phyloP scores from a whole-genome alignment of 2,888 invertebrate genomes.

The Phortica magna region DNA sequence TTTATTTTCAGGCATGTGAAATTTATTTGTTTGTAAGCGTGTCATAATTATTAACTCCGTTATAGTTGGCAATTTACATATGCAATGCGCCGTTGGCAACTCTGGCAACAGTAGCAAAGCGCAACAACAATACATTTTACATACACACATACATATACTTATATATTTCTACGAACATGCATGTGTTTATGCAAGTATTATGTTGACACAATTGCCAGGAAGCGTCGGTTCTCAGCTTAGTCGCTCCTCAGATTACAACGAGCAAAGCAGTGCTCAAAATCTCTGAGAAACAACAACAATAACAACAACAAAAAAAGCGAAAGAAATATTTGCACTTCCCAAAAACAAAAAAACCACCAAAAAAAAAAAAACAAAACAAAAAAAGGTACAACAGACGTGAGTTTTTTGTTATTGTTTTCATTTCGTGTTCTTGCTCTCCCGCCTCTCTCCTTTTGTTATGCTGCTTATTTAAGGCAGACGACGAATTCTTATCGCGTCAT shows the following conservation, averaged over 20 bases:
- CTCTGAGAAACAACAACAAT: not conserved
- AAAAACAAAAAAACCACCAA: not conserved
- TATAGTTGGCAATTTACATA: not conserved
- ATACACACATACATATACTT: not conserved
- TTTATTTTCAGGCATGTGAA: not conserved
- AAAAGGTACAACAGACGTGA: not conserved
- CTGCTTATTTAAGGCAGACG: not conserved
- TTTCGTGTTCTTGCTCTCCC: not conserved
- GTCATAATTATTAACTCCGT: not conserved
- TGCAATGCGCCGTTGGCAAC: not conserved
- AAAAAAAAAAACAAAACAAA: conserved; percentile 9
- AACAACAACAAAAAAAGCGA: conserved; percentile 7
- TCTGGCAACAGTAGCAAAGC: not conserved
- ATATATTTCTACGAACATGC: no score
- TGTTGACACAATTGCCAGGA: conserved; percentile 33
- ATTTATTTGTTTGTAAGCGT: not conserved
- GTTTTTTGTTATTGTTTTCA: not conserved
- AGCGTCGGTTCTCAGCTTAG: conserved; percentile 11
- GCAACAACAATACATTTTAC: not conserved
- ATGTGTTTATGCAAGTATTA: not conserved
- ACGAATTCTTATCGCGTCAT: not conserved
- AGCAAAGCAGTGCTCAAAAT: not conserved
- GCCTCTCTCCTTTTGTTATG: no score
- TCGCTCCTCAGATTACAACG: conserved; percentile 25
- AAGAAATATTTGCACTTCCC: not conserved